Conservation (phyloP, 2,113 vertebrate genomes). For the Bambusicola thoracicus region DNA sequence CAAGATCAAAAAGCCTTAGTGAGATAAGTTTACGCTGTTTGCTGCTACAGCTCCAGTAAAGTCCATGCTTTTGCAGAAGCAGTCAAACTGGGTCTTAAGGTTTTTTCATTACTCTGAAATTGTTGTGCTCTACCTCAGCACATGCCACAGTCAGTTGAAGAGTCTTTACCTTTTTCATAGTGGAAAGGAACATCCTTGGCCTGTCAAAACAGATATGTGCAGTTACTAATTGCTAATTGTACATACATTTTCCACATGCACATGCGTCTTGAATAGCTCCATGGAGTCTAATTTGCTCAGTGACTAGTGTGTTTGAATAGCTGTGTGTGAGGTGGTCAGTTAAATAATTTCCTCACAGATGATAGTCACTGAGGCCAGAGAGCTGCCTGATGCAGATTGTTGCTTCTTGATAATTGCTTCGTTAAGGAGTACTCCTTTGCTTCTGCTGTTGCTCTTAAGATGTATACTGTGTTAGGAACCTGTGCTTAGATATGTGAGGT, state of each 20-base stretch:
- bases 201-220: neutral
- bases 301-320: neutral
- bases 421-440: neutral
- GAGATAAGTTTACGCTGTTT: neutral
- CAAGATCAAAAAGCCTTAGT: neutral
- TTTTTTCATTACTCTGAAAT: neutral
- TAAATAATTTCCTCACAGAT: neutral
- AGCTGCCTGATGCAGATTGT: neutral
- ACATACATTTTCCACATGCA: neutral
- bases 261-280: neutral
- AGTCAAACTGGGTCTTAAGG: neutral
- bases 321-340: neutral
- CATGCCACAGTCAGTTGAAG: neutral
- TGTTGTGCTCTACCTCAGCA: neutral
- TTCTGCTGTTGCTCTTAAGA: neutral
- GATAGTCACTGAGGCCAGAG: neutral
- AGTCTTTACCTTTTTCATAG: neutral
- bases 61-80: neutral
- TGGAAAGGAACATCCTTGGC: neutral
- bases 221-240: neutral
- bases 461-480: accelerated
- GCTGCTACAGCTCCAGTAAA: neutral
- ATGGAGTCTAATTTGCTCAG: neutral
- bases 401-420: neutral
- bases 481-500: neutral